Conservation (phyloP, 2,888 invertebrate genomes). For the Zootermopsis nevadensis region DNA sequence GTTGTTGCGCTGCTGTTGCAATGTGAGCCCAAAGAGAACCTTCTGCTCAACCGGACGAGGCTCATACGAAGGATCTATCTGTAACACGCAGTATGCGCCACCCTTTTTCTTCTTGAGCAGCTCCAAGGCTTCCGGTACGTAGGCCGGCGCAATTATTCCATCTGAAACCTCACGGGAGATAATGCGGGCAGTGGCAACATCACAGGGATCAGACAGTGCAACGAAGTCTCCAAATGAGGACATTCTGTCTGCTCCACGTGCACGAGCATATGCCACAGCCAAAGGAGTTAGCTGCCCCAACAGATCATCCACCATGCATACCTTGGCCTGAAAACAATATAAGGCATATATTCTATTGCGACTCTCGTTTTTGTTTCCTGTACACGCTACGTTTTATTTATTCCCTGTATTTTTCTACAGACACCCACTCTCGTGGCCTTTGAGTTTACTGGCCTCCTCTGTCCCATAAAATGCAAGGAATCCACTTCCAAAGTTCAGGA, state of each 20-base stretch:
- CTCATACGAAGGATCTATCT: slow-evolving; percentile 90
- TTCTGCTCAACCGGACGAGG: slow-evolving; percentile 86
- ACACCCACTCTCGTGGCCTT: too few species aligned
- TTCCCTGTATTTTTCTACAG: too few species aligned
- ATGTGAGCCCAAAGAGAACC: slow-evolving; percentile 83
- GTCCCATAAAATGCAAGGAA: too few species aligned
- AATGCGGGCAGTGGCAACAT: slow-evolving; percentile 89
- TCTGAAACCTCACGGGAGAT: slow-evolving; percentile 93
- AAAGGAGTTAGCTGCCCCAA: slow-evolving; percentile 78
- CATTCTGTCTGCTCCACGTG: slow-evolving; percentile 98
- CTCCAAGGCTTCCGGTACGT: slow-evolving; percentile 83
- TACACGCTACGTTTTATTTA: too few species aligned
- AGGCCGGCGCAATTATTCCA: slow-evolving; percentile 97
- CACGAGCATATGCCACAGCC: slow-evolving; percentile 93
- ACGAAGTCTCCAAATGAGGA: slow-evolving; percentile 99
- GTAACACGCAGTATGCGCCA: slow-evolving; percentile 52
- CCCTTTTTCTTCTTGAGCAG: slow-evolving; percentile 91
- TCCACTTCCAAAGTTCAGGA: too few species aligned
- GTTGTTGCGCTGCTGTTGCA: slow-evolving; percentile 92
- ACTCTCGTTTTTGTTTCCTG: too few species aligned
- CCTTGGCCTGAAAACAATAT: slow-evolving; percentile 72
- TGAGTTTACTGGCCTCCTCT: too few species aligned
- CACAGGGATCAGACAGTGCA: slow-evolving; percentile 92
- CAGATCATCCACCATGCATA: slow-evolving; percentile 95
- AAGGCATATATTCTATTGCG: too few species aligned